A percentile compares a stretch with the other conserved stretches of the same genome.
phyloP scores from a whole-genome alignment of 2,113 vertebrate species.

The Psittacus erithacus region DNA sequence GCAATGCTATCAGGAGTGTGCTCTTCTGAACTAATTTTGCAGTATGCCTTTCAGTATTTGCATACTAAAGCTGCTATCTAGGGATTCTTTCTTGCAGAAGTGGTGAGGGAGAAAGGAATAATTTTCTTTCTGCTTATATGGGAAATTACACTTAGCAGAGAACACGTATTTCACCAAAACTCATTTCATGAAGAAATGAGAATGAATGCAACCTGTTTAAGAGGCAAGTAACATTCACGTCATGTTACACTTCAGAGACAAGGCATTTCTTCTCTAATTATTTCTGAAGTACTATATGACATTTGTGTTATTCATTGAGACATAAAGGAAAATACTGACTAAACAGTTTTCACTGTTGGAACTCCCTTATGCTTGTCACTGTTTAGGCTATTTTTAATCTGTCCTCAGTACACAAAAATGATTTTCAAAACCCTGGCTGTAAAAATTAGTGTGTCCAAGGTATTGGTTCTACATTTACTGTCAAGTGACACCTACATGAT shows the following conservation, averaged over 20 bases:
- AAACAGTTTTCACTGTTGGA: background rate
- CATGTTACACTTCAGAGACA: background rate
- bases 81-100: slow-evolving; percentile 12
- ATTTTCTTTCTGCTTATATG: background rate
- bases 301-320: slow-evolving; percentile 3
- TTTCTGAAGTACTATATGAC: background rate
- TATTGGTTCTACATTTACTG: background rate
- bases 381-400: slow-evolving; percentile 11
- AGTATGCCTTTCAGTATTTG: slow-evolving; percentile 36
- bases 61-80: slow-evolving; percentile 37
- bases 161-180: slow-evolving; percentile 1
- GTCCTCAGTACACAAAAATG: background rate
- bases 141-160: slow-evolving; percentile 1
- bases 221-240: background rate
- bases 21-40: slow-evolving; percentile 53
- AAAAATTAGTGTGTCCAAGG: background rate
- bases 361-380: background rate
- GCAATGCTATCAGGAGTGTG: slow-evolving; percentile 46
- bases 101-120: background rate
- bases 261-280: slow-evolving; percentile 14
- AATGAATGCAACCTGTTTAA: background rate
- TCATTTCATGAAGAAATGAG: background rate
- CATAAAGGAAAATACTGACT: slow-evolving; percentile 29
- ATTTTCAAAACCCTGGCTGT: background rate
- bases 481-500: background rate